Evolutionary conservation across 2,797 vertebrate species (phyloP).

Genomic region (Leptoclinus maculatus): DNA sequence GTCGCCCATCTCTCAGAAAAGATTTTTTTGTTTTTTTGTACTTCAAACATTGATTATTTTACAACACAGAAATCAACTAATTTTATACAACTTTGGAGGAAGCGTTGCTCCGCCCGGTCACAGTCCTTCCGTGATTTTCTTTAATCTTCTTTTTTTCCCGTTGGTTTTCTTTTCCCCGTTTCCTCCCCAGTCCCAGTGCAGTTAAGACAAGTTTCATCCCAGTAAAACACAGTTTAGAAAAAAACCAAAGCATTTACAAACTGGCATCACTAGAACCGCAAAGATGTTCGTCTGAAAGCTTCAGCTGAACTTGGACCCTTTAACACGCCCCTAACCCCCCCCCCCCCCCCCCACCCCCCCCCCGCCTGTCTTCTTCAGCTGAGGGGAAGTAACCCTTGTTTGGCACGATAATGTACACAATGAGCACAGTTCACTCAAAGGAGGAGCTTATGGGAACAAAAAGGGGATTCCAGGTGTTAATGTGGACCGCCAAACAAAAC

Average conservation of each 20-base stretch:
- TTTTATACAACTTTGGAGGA: constrained; percentile 84
- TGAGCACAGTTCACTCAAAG: constrained; percentile 71
- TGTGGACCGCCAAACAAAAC: constrained; percentile 20
- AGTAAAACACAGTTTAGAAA: constrained; percentile 81
- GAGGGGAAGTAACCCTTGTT: constrained; percentile 74
- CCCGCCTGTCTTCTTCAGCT: constrained; percentile 37
- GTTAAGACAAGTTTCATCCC: constrained; percentile 73
- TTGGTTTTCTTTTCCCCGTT: constrained; percentile 9
- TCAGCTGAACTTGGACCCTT: constrained; percentile 76
- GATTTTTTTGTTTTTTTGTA: constrained; percentile 66
- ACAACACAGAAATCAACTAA: constrained; percentile 85
- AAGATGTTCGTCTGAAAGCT: constrained; percentile 69
- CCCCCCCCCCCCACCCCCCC: no score
- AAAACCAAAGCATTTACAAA: constrained; percentile 86
- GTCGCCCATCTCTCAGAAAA: constrained; percentile 81
- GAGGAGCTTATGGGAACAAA: constrained; percentile 74
- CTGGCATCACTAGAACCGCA: constrained; percentile 74
- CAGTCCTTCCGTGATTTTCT: constrained; percentile 56
- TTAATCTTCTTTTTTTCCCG: constrained; percentile 1
- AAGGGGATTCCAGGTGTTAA: constrained; percentile 26
- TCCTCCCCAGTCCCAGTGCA: constrained; percentile 47
- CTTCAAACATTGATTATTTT: constrained; percentile 85
- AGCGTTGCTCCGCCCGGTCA: constrained; percentile 62
- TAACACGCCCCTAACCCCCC: constrained; percentile 35
- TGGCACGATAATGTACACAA: constrained; percentile 84